Evolutionary conservation across 2,888 invertebrate genomes (phyloP).

Genomic region (Osmoderma eremita): DNA sequence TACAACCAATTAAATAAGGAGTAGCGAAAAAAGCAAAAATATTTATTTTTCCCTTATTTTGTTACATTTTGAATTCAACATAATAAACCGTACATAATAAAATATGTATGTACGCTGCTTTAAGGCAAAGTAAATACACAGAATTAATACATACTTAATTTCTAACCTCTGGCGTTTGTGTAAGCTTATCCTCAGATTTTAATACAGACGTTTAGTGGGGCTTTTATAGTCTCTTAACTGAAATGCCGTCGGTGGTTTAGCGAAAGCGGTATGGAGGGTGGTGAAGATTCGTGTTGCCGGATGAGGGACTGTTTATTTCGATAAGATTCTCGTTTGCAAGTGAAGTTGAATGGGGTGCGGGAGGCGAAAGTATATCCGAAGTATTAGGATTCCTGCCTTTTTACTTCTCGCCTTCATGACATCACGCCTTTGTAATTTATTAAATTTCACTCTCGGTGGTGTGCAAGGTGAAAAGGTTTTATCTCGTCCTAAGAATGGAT

Average conservation of each 20-base stretch:
- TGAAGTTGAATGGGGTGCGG: conserved; percentile 16
- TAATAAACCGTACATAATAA: no score
- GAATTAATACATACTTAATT: conserved; percentile 26
- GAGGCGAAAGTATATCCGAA: conserved; percentile 1
- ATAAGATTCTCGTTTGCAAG: conserved; percentile 26
- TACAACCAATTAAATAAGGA: no score
- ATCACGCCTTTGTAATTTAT: conserved; percentile 11
- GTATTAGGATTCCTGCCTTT: not conserved
- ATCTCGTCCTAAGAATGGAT: no score
- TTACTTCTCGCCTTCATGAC: not conserved
- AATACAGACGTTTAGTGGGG: conserved; percentile 18
- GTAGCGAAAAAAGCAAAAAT: no score
- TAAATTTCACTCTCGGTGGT: not conserved
- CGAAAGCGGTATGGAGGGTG: not conserved
- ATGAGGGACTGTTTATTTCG: conserved; percentile 22
- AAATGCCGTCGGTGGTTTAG: conserved; percentile 24
- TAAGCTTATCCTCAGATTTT: conserved; percentile 15
- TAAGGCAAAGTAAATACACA: not conserved
- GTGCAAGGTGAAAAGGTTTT: not conserved
- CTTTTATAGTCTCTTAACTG: conserved; percentile 15
- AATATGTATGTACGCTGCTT: no score
- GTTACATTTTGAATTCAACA: no score
- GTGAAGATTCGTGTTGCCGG: not conserved
- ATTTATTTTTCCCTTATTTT: no score
- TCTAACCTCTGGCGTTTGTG: conserved; percentile 1